Evolutionary conservation across 2,888 invertebrate genomes (phyloP).

Genomic region (Stenodema calcarata): DNA sequence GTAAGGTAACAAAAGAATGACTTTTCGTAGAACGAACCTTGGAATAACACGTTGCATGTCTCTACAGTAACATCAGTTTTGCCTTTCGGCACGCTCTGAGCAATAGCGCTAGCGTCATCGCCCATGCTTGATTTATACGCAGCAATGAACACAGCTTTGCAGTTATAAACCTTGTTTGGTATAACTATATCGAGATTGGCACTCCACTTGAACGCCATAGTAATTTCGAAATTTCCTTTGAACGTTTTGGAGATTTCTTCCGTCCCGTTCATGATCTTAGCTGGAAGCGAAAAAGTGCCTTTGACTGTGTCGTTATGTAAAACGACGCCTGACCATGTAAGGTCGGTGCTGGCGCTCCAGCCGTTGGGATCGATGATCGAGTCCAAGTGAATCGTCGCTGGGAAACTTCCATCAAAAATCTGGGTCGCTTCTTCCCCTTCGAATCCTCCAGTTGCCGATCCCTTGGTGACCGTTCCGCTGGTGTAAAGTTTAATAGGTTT

Average conservation of each 20-base stretch:
- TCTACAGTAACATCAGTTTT: constrained; percentile 38
- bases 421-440: constrained; percentile 39
- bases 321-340: constrained; percentile 40
- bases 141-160: constrained; percentile 49
- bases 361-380: constrained; percentile 47
- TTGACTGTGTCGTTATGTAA: neutral
- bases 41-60: constrained; percentile 51
- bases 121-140: constrained; percentile 20
- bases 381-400: constrained; percentile 52
- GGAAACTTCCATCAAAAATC: constrained; percentile 51
- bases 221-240: constrained; percentile 52
- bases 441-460: constrained; percentile 47
- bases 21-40: constrained; percentile 51
- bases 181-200: constrained; percentile 48
- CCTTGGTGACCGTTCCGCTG: constrained; percentile 51
- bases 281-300: constrained; percentile 37
- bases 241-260: neutral
- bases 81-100: neutral
- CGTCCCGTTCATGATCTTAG: constrained; percentile 14
- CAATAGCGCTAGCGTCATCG: neutral
- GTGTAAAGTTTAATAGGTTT: constrained; percentile 44
- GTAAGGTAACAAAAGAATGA: constrained; percentile 54
- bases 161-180: constrained; percentile 52
- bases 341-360: constrained; percentile 19
- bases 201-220: constrained; percentile 47